Evolutionary conservation across 2,888 invertebrate genomes (phyloP).

Genomic region (Eustalomyia histrio): DNA sequence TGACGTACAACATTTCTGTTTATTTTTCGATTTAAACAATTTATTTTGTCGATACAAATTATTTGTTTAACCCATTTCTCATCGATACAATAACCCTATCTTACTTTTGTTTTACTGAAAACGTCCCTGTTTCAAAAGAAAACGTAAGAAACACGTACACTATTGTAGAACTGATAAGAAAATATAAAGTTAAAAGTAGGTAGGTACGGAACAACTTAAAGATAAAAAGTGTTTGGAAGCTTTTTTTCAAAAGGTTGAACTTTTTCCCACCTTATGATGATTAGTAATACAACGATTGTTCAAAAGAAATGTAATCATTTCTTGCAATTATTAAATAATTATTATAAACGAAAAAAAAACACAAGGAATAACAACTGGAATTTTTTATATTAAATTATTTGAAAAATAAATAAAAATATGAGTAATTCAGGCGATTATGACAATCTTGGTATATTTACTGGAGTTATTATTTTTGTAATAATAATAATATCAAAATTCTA

Average conservation of each 20-base stretch:
- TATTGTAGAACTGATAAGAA: slow-evolving; percentile 47
- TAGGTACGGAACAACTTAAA: slow-evolving; percentile 32
- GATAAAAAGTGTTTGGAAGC: slow-evolving; percentile 50
- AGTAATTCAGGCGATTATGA: slow-evolving; percentile 76
- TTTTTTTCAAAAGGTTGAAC: slow-evolving; percentile 9
- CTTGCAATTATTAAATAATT: not conserved
- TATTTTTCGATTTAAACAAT: too few species aligned
- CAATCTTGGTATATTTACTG: slow-evolving; percentile 72
- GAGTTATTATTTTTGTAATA: slow-evolving; percentile 10
- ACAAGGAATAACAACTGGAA: not conserved
- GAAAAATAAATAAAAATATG: slow-evolving; percentile 67
- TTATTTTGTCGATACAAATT: too few species aligned
- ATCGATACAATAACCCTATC: slow-evolving; percentile 21
- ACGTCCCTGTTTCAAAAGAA: not conserved
- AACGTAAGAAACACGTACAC: slow-evolving; percentile 26
- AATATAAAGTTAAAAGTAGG: slow-evolving; percentile 14
- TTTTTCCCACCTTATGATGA: slow-evolving; percentile 39
- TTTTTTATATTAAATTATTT: not conserved
- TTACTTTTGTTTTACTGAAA: slow-evolving; percentile 17
- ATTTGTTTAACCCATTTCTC: not conserved
- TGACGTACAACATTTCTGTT: too few species aligned
- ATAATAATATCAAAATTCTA: slow-evolving; percentile 38
- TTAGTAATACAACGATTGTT: slow-evolving; percentile 38
- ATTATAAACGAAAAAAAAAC: not conserved
- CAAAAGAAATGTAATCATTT: slow-evolving; percentile 14